phyloP scores from a whole-genome alignment of 2,797 vertebrate genomes.

The Jordanella pulchra region DNA sequence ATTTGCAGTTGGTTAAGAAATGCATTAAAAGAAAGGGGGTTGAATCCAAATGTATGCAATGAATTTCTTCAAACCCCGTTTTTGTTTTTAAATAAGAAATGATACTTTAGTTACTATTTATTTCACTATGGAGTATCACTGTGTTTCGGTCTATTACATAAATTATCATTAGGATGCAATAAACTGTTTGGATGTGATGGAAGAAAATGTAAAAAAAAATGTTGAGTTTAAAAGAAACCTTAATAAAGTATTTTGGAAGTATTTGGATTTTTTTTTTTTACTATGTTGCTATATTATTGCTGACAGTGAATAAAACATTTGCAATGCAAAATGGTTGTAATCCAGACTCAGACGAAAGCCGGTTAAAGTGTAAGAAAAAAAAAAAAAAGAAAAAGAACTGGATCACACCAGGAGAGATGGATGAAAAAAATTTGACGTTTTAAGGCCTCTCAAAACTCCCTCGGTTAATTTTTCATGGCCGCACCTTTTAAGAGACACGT shows the following conservation, averaged over 20 bases:
- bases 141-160: too few relatives aligned
- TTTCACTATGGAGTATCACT: background rate
- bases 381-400: conserved; percentile 45
- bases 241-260: too few relatives aligned
- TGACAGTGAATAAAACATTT: conserved; percentile 19
- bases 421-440: conserved; percentile 51
- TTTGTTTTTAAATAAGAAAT: background rate
- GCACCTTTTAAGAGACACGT: conserved; percentile 77
- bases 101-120: background rate
- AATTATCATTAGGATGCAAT: background rate
- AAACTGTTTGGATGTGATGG: background rate
- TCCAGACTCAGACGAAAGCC: conserved; percentile 35
- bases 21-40: background rate
- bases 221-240: background rate
- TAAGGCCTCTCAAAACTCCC: conserved; percentile 60
- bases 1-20: background rate
- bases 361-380: conserved; percentile 22
- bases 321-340: conserved; percentile 35
- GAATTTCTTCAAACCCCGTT: background rate
- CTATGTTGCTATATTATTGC: conserved; percentile 17
- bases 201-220: background rate
- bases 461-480: conserved; percentile 76
- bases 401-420: conserved; percentile 53
- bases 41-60: background rate
- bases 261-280: too few relatives aligned